phyloP scores from a whole-genome alignment of 2,888 invertebrate species.

The Tenodera sinensis region DNA sequence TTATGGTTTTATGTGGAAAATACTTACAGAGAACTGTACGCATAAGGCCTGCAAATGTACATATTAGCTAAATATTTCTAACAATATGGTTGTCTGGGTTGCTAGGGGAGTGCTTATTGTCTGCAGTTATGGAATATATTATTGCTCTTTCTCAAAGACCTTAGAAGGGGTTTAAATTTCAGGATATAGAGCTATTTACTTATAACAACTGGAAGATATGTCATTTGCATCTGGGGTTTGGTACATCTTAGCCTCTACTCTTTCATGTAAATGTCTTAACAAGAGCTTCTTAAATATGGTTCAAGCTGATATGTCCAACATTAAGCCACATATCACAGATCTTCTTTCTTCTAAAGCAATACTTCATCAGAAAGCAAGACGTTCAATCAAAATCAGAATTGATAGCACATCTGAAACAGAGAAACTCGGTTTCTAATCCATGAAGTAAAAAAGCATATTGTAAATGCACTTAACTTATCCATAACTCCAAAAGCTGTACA shows the following conservation, averaged over 20 bases:
- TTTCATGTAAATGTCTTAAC: neutral
- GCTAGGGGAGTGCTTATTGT: too few species aligned
- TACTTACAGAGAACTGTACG: too few species aligned
- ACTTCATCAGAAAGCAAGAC: neutral
- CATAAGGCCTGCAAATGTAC: too few species aligned
- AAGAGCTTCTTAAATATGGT: neutral
- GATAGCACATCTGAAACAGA: neutral
- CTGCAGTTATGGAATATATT: neutral
- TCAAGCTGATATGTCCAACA: neutral
- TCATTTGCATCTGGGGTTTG: neutral
- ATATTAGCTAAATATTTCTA: too few species aligned
- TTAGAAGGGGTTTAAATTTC: neutral
- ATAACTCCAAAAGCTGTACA: neutral
- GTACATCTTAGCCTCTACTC: neutral
- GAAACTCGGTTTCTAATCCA: neutral
- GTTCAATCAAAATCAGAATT: neutral
- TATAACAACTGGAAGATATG: neutral
- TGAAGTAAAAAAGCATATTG: neutral
- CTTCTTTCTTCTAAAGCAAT: neutral
- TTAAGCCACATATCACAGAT: neutral
- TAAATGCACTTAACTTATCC: neutral
- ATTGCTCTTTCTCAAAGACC: neutral
- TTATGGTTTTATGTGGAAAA: too few species aligned
- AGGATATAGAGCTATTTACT: neutral
- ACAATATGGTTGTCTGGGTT: too few species aligned